Percentiles rank a stretch among this genome's conserved stretches.
Conservation (phyloP, 2,113 vertebrate species). For the Blennius ocellaris region DNA sequence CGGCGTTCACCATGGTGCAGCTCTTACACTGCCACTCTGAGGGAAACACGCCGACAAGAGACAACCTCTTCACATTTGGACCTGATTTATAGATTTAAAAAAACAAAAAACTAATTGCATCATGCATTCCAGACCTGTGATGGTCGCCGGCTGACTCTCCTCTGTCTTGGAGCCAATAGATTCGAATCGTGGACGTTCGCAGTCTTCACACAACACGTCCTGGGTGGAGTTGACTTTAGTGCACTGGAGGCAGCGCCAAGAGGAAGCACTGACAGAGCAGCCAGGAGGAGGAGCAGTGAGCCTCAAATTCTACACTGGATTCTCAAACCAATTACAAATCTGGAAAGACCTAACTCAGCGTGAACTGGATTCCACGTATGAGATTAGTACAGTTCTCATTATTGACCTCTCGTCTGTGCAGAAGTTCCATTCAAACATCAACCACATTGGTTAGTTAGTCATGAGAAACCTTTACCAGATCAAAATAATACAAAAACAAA, state of each 20-base stretch:
- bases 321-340: too few relatives aligned
- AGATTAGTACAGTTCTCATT: too few relatives aligned
- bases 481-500: too few relatives aligned
- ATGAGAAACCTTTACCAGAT: too few relatives aligned
- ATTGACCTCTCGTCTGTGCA: too few relatives aligned
- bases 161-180: conserved; percentile 64
- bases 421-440: too few relatives aligned
- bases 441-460: too few relatives aligned
- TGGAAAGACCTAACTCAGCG: too few relatives aligned
- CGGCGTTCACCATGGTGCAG: conserved; percentile 89
- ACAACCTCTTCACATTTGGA: too few relatives aligned
- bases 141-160: conserved; percentile 67
- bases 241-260: conserved; percentile 88
- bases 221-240: conserved; percentile 80
- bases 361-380: too few relatives aligned
- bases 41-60: background rate
- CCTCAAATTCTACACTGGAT: too few relatives aligned
- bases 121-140: conserved; percentile 66
- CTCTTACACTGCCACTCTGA: conserved; percentile 90
- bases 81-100: too few relatives aligned
- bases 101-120: background rate
- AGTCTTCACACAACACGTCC: conserved; percentile 86
- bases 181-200: conserved; percentile 83
- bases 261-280: conserved; percentile 50
- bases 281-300: background rate